Evolutionary conservation across 2,797 vertebrate genomes (phyloP), one percentile per base, ranked within the genome.

Genomic region (Anisognathus igniventris): DNA sequence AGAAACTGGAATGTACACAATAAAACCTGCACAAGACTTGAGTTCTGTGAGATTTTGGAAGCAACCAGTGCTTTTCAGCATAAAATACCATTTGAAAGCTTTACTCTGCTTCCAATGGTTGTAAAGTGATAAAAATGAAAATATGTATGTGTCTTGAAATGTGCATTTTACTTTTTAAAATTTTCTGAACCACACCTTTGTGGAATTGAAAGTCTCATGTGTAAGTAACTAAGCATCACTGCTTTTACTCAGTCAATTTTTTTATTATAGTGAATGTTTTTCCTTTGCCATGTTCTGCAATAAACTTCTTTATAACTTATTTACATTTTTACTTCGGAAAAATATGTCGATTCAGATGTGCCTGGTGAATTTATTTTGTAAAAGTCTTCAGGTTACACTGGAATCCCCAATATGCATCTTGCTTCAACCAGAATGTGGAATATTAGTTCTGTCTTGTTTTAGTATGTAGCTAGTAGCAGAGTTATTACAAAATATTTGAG

Each of bases 1-100:
- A 97, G 95, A 96, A 96, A 92, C 79, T 92, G 96, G 94, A 96
- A 97, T 95, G 89, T 95, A 84, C 84, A 93, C 79, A 95, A 96
- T 97, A 97, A 97, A 97, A 96, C 61, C 50, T 82, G 95, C 89
- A 78, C 86, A 95, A 89, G 88, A 31, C 80, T 91, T 92, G 81
- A 96, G 93, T 87, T 92, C 90, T 86, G 27, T 92, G 88, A 92
- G 94, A 88, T 89, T 70, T 94, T 96, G 91, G 92, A 94, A 96
- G 83, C 48, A 92, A 51, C 22, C 39, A 64, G 40, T 47, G 21
- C 47, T 96, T 94, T 95, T 93, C 88, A 90, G 87, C 81, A 74
- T 96, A 94, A 94, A 95, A 86, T 60, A 39, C 84, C 62, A 28
- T 92, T 95, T 94, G 72, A 94, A 91, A 92, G 72, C 75, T 93